Evolutionary conservation across 2,888 invertebrate species (phyloP).

Genomic region (Lepidocyrtinus sp.): DNA sequence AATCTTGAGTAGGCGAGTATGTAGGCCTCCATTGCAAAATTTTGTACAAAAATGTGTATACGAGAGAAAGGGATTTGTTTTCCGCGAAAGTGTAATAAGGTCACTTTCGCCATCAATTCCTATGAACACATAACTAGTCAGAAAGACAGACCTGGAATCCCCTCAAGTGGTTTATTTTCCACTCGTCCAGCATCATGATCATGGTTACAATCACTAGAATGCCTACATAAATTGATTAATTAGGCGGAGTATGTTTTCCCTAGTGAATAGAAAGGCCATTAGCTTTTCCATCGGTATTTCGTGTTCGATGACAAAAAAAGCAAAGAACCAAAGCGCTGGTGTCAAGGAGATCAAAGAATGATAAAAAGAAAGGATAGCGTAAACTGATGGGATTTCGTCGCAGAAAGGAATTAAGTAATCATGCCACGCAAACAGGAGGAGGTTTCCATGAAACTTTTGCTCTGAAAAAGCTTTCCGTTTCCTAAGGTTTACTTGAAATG

Average conservation of each 20-base stretch:
- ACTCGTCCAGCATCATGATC: background rate
- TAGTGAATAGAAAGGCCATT: constrained; percentile 1
- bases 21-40: no score
- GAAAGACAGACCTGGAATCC: no score
- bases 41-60: no score
- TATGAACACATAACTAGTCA: no score
- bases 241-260: constrained; percentile 17
- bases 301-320: background rate
- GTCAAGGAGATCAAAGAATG: background rate
- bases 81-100: no score
- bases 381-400: background rate
- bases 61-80: no score
- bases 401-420: background rate
- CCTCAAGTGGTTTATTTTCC: background rate
- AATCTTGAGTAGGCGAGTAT: no score
- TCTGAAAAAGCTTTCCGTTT: background rate
- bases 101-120: no score
- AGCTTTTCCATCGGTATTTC: constrained; percentile 14
- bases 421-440: no score
- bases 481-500: background rate
- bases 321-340: background rate
- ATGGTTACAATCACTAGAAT: background rate
- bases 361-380: constrained; percentile 8
- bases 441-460: no score
- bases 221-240: constrained; percentile 27